phyloP scores from a whole-genome alignment of 1,140 invertebrate species.

The Apis dorsata region DNA sequence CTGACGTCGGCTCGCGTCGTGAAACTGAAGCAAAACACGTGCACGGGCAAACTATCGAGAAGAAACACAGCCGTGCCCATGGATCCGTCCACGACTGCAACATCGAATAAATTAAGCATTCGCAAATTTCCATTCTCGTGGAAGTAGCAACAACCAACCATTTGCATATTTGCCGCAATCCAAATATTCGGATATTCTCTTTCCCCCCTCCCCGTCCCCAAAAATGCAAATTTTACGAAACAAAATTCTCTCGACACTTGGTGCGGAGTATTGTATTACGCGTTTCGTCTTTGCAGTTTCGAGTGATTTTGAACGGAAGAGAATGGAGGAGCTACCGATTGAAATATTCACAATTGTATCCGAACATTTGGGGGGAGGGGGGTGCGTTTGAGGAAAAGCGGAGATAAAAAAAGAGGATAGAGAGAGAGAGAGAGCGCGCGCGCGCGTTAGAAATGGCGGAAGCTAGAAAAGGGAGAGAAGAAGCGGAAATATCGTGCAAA shows the following conservation, averaged over 20 bases:
- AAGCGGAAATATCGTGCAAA: slow-evolving; percentile 44
- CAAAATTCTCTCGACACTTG: neutral
- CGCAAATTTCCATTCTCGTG: neutral
- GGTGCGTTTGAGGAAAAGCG: neutral
- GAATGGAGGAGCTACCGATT: too few relatives aligned
- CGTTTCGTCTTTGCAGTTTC: neutral
- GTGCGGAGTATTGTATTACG: neutral
- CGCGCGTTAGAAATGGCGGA: neutral
- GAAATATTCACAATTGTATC: neutral
- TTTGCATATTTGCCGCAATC: slow-evolving; percentile 14
- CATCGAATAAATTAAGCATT: slow-evolving; percentile 35
- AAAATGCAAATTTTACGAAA: slow-evolving; percentile 4
- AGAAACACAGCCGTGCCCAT: neutral
- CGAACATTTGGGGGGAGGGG: neutral
- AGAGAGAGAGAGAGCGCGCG: neutral
- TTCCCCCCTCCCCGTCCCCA: neutral
- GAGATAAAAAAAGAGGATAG: neutral
- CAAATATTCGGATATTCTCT: slow-evolving; percentile 19
- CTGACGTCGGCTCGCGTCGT: neutral
- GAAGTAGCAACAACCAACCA: slow-evolving; percentile 14
- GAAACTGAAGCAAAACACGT: neutral
- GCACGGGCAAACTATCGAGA: neutral
- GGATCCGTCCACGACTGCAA: neutral
- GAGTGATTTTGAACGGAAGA: neutral
- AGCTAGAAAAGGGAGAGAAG: neutral